These are phyloP conservation scores for Blastobasis lacticolella DNA, from an alignment of 2,888 invertebrate species.

Conservation along the genomic window DNA sequence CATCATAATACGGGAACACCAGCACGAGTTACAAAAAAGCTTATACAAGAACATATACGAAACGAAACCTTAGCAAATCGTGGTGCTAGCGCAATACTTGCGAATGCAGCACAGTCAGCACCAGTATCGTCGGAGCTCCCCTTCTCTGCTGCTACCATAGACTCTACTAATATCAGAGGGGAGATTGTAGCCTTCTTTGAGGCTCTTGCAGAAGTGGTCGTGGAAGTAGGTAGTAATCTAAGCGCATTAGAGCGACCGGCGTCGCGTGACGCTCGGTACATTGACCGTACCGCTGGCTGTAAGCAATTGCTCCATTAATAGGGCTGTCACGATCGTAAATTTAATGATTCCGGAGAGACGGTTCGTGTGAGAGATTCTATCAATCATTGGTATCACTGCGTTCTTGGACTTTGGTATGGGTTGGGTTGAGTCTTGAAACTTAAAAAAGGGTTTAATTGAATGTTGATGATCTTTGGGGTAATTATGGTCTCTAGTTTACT, in stretches of 20 bases:
- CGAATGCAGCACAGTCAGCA: constrained; percentile 31
- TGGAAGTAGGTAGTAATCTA: constrained; percentile 61
- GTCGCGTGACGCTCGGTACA: constrained; percentile 65
- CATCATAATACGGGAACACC: too few relatives aligned
- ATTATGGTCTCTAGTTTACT: too few relatives aligned
- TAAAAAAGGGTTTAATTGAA: too few relatives aligned
- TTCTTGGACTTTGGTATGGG: too few relatives aligned
- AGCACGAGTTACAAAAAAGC: too few relatives aligned
- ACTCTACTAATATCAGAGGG: constrained; percentile 7
- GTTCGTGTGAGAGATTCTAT: background rate
- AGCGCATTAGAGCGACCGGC: constrained; percentile 62
- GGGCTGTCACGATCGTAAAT: constrained; percentile 36
- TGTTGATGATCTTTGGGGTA: too few relatives aligned
- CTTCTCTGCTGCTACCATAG: constrained; percentile 10
- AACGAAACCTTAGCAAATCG: constrained; percentile 54
- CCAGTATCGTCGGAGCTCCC: constrained; percentile 27
- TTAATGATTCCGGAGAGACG: constrained; percentile 6
- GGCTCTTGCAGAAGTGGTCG: constrained; percentile 35
- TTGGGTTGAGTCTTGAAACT: too few relatives aligned
- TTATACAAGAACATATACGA: too few relatives aligned
- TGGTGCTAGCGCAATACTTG: constrained; percentile 50
- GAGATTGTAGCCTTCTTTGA: background rate
- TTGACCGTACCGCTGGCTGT: constrained; percentile 61
- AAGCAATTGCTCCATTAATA: constrained; percentile 58
- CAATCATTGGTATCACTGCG: background rate